Base-by-base conservation (phyloP, 53 echinoderm and acorn worm species). In the Crossaster papposus region DNA sequence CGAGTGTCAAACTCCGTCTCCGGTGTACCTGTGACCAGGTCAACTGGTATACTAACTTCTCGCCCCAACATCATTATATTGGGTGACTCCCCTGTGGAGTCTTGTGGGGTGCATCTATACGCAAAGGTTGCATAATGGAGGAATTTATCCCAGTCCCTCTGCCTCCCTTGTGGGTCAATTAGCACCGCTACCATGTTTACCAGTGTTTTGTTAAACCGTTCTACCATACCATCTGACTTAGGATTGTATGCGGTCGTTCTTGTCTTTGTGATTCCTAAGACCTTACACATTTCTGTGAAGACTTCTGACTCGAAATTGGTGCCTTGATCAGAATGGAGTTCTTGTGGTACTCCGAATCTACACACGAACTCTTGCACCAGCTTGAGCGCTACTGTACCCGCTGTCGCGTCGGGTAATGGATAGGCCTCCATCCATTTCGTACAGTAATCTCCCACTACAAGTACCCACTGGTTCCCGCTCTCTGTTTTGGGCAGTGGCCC, bases 341-440 rank as follows among this genome's bases (percentile, higher is more conserved):
- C 52, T 8, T 58, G 77, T 2, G 92, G 92, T 18, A 92, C 81
- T 26, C 93, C 90, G 34, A 93, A 93, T 65, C 93, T 64, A 75
- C 80, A 90, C 24, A 93, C 88, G 37, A 90, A 93, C 51, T 93
- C 81, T 9, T 86, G 63, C 18, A 93, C 93, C 31, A 93, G 85
- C 8, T 26, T 55, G 9, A 20, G 22, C 17, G 93, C 91, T 13
- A 93, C 83, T 23, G 91, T 93, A 24, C 64, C 64, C 0, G 93
- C 82, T 17, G 70, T 93, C 54, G 3, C 24, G 70, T 93, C 70
- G 0, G 85, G 87, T 1, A 93, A 29, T 17, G 90, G 81, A 34
- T 72, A 93, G 1, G 77, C 90, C 64, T 93, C 93, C 33, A 87
- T 77, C 93, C 93, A 93, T 75, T 93, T 93, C 5, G 64, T 81